Conservation (phyloP, 2,888 invertebrate genomes). For the Tipula lateralis region DNA sequence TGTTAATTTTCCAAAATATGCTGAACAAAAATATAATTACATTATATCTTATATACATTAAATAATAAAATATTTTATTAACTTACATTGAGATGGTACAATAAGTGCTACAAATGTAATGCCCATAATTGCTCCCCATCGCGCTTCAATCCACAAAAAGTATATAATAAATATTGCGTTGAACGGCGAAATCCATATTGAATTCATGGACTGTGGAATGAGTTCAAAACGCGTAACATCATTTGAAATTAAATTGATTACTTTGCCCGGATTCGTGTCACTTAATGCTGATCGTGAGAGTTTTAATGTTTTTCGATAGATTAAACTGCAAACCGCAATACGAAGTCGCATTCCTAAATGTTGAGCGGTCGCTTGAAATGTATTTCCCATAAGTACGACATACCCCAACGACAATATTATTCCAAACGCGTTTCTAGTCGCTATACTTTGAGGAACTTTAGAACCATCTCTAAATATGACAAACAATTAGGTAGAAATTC, state of each 20-base stretch:
- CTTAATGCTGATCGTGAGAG: conserved; percentile 67
- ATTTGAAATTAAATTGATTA: conserved; percentile 82
- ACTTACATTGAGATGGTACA: conserved; percentile 69
- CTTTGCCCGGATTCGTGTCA: conserved; percentile 79
- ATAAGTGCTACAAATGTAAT: conserved; percentile 64
- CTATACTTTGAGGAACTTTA: not conserved
- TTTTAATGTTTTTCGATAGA: conserved; percentile 73
- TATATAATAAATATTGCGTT: conserved; percentile 61
- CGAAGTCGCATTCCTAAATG: conserved; percentile 77
- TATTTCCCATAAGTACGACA: not conserved
- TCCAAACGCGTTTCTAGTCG: not conserved
- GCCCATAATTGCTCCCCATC: conserved; percentile 63
- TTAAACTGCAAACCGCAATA: conserved; percentile 73
- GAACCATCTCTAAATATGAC: not conserved
- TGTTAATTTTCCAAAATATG: conserved; percentile 41
- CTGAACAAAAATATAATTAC: conserved; percentile 32
- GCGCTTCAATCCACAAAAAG: conserved; percentile 64
- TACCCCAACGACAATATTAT: not conserved
- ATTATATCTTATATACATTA: not conserved
- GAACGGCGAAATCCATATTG: conserved; percentile 74
- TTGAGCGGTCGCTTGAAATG: not conserved
- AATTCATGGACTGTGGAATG: conserved; percentile 68
- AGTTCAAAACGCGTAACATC: conserved; percentile 81
- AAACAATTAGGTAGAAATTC: not conserved
- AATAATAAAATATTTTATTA: not conserved